Conservation (phyloP, 2,797 vertebrate species). For the Bucorvus abyssinicus region DNA sequence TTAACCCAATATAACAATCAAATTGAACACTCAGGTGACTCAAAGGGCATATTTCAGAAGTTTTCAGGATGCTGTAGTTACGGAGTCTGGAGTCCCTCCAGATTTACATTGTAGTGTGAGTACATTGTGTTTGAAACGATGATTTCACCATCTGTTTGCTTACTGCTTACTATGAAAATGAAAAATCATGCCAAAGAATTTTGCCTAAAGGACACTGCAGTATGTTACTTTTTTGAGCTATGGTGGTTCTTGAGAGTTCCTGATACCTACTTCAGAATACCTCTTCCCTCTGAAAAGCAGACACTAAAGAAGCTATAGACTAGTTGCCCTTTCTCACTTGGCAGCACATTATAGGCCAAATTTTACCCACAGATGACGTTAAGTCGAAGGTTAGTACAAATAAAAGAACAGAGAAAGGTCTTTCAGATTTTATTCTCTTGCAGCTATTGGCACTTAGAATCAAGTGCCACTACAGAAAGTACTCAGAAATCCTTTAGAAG, state of each 20-base stretch:
- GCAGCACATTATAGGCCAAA: neutral
- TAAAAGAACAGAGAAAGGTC: neutral
- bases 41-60: neutral
- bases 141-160: conserved; percentile 17
- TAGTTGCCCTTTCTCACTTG: neutral
- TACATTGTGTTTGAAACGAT: neutral
- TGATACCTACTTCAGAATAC: neutral
- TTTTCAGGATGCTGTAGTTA: neutral
- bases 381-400: neutral
- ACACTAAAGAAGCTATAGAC: neutral
- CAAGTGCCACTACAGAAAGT: conserved; percentile 14
- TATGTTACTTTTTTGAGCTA: neutral
- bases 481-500: neutral
- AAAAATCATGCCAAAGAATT: neutral
- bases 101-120: neutral
- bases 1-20: neutral
- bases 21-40: neutral
- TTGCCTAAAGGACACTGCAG: neutral
- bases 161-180: neutral
- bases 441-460: neutral
- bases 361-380: neutral
- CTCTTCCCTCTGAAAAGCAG: neutral
- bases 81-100: neutral
- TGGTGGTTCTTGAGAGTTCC: neutral
- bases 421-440: neutral